Base-by-base conservation (phyloP, 2,888 invertebrate species). In the Hydrotaea cyrtoneurina region DNA sequence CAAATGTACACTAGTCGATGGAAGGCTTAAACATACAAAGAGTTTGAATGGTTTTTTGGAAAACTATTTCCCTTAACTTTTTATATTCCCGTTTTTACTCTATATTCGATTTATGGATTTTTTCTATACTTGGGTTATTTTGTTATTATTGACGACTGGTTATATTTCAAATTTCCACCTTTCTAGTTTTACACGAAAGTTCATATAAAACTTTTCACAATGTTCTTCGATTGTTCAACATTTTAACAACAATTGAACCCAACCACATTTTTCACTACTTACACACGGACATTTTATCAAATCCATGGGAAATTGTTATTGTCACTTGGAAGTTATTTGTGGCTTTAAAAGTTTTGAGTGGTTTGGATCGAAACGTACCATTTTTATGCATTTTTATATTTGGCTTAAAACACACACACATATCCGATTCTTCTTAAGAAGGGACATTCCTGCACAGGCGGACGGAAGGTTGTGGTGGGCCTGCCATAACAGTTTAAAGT, bases 271-370 rank as follows among this genome's bases (percentile, higher is more conserved):
- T 66, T 66, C 39, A 31, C 1, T 21, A 43, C 13, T 66, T 11
- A 8, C n/a, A 31, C 19, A 21, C 2, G 31, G 5, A 66, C 66
- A 11, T 13, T 23, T 57, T 43, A n/a, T 66, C 43, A 19, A 43
- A 17, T 43, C 43, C 66, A 43, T 11, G 13, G 66, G 19, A 43
- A 66, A 66, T 66, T 66, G 66, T 66, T 66, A 66, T 66, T 8
- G 66, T 66, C 66, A 66, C 43, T 66, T 66, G 21, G 19, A 43
- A 43, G 43, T 66, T 66, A 43, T 66, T 66, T 66, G 39, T 39
- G 17, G 43, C 13, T 21, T 21, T 19, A 13, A 7, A 66, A 66
- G 19, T 43, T 66, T 21, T 19, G 11, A 57, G 57, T 57, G 57
- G 57, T 57, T 53, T 10, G 23, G 17, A 59, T 59, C 19, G 66